These are phyloP conservation scores for Sylvietta virens DNA, from an alignment of 2,113 vertebrate genomes.

Conservation along the genomic window DNA sequence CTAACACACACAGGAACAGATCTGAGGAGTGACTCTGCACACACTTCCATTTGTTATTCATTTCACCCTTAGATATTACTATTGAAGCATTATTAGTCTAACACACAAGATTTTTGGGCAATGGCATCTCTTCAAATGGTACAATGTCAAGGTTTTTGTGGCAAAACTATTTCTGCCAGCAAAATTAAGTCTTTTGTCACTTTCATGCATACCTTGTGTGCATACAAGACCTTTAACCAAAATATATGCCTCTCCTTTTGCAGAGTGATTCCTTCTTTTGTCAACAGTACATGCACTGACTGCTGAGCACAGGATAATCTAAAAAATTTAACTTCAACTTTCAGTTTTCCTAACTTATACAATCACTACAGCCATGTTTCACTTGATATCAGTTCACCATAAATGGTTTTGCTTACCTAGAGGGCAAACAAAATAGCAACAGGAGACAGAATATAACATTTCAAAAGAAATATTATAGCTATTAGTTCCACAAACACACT, in stretches of 20 bases:
- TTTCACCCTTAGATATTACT: background rate
- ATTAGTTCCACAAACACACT: slow-evolving; percentile 8
- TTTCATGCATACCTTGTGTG: background rate
- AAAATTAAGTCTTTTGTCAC: background rate
- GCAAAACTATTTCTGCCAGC: background rate
- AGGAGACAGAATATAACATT: background rate
- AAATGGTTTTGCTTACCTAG: background rate
- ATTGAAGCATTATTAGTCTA: background rate
- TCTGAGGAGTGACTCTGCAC: rapidly evolving
- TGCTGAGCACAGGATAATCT: background rate
- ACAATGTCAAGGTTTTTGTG: background rate
- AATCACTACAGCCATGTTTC: background rate
- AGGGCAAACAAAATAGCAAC: background rate
- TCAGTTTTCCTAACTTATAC: background rate
- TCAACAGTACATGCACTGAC: background rate
- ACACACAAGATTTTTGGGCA: background rate
- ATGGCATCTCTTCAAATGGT: background rate
- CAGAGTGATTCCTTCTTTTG: background rate
- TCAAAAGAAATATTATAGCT: background rate
- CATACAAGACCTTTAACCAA: background rate
- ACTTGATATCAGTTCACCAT: background rate
- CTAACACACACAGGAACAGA: background rate
- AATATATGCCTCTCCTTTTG: background rate
- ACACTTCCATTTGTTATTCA: background rate
- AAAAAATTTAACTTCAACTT: background rate